phyloP scores from a whole-genome alignment of 1,140 invertebrate genomes.

The Drosophila gunungcola region DNA sequence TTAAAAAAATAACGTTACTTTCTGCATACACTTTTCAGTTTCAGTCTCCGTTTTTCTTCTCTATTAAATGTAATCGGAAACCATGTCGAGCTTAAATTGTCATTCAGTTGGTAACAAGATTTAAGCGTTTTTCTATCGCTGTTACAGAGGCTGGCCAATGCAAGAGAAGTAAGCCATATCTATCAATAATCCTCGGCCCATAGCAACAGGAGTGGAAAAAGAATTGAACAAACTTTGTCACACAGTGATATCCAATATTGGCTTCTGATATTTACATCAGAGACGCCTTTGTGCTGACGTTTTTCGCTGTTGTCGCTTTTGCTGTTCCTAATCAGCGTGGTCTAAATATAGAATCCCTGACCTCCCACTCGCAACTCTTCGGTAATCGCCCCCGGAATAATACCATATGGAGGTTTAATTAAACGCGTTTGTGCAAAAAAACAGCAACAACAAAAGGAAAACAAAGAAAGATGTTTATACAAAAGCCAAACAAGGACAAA shows the following conservation, averaged over 20 bases:
- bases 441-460: constrained; percentile 9
- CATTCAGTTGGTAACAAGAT: constrained; percentile 18
- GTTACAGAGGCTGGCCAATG: constrained; percentile 13
- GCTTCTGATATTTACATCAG: constrained; percentile 56
- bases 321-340: constrained; percentile 42
- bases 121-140: constrained; percentile 47
- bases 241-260: constrained; percentile 28
- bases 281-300: constrained; percentile 35
- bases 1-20: no score
- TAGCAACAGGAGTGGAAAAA: constrained; percentile 23
- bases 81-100: neutral
- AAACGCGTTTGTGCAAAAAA: constrained; percentile 38
- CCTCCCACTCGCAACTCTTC: constrained; percentile 42
- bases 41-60: neutral
- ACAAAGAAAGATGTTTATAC: constrained; percentile 29
- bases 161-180: constrained; percentile 32
- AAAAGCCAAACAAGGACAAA: constrained; percentile 13
- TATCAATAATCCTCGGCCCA: constrained; percentile 45
- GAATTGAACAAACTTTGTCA: constrained; percentile 25
- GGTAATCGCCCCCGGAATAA: constrained; percentile 30
- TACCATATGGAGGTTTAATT: constrained; percentile 58
- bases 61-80: constrained; percentile 6
- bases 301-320: constrained; percentile 15
- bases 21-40: no score
- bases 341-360: constrained; percentile 52